A percentile compares a stretch with the other conserved stretches of the same genome.
phyloP scores from a whole-genome alignment of 1,140 invertebrate genomes.

The Sminthurides bifidus region DNA sequence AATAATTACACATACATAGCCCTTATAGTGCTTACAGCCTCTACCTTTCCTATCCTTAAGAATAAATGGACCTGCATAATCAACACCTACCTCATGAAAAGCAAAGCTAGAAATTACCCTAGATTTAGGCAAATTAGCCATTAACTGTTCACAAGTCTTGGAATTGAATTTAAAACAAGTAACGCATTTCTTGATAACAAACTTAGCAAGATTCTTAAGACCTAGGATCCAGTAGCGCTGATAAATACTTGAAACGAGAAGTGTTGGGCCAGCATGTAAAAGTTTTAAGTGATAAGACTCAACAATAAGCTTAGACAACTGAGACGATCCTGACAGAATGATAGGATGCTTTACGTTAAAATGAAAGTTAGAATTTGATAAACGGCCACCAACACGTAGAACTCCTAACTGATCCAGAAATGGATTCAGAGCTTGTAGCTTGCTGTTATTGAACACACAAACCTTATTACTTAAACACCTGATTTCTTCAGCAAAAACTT shows the following conservation, averaged over 20 bases:
- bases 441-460: constrained; percentile 20
- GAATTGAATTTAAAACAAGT: constrained; percentile 24
- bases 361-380: constrained; percentile 32
- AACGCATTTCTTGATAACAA: constrained; percentile 18
- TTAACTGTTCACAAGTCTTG: constrained; percentile 28
- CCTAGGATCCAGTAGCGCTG: constrained; percentile 31
- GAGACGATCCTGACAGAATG: constrained; percentile 31
- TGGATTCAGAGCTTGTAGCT: constrained; percentile 33
- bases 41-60: constrained; percentile 30
- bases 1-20: constrained; percentile 38
- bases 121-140: constrained; percentile 34
- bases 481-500: background rate
- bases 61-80: constrained; percentile 38
- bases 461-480: background rate
- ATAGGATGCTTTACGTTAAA: constrained; percentile 33
- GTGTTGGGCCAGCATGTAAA: constrained; percentile 36
- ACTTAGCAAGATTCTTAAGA: constrained; percentile 6
- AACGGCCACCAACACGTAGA: constrained; percentile 37
- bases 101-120: constrained; percentile 31
- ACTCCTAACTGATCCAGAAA: constrained; percentile 36
- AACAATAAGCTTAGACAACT: constrained; percentile 35
- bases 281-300: constrained; percentile 33
- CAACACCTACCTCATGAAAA: constrained; percentile 36
- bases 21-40: constrained; percentile 34
- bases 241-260: constrained; percentile 21